Evolutionary conservation across 2,797 vertebrate genomes (phyloP).

Genomic region (Diceros bicornis): DNA sequence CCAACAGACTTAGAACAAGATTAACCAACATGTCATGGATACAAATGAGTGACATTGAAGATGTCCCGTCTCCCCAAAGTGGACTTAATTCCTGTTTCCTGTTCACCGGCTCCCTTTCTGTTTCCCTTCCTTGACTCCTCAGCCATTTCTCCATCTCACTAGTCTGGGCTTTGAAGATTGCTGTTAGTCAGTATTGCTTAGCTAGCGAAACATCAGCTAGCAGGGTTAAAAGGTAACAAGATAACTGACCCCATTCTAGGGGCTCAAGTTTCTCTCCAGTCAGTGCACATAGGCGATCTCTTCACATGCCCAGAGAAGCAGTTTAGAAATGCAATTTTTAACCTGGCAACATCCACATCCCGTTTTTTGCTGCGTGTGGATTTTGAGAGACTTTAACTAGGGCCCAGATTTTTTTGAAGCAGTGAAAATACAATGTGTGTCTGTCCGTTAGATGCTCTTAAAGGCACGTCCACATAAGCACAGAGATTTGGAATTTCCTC

Average conservation of each 20-base stretch:
- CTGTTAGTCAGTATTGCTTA: conserved; percentile 59
- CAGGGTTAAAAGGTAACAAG: conserved; percentile 77
- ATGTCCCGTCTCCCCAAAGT: background rate
- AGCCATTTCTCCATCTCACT: background rate
- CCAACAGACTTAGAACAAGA: background rate
- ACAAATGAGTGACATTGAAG: background rate
- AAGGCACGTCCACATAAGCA: background rate
- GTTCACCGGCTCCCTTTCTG: background rate
- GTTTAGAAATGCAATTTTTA: conserved; percentile 47
- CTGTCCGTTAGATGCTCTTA: background rate
- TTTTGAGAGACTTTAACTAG: background rate
- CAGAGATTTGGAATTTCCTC: conserved; percentile 67
- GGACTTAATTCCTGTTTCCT: background rate
- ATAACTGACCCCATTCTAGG: conserved; percentile 60
- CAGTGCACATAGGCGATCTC: background rate
- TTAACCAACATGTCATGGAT: background rate
- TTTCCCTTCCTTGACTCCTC: background rate
- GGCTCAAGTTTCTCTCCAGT: conserved; percentile 65
- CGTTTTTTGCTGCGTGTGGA: background rate
- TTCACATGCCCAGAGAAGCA: conserved; percentile 58
- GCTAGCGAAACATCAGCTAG: conserved; percentile 67
- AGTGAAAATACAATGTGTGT: background rate
- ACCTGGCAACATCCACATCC: background rate
- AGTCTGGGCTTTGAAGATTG: background rate
- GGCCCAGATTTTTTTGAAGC: background rate